Percentiles rank a stretch among this genome's conserved stretches.
These are phyloP conservation scores for Elachura formosa DNA, from an alignment of 2,113 vertebrate genomes.

Conservation along the genomic window DNA sequence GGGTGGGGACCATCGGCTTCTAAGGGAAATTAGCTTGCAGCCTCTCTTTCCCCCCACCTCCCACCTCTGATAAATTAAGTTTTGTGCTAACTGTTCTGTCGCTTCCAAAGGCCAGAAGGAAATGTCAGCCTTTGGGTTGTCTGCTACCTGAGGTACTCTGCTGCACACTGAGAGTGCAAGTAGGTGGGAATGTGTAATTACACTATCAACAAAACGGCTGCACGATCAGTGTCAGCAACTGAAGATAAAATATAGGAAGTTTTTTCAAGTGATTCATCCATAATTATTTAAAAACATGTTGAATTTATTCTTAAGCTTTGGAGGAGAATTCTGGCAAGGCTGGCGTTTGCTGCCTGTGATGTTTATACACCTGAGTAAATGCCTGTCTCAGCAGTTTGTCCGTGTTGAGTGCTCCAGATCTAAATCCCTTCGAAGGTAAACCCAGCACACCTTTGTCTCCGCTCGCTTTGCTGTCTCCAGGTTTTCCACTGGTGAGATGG, in stretches of 20 bases:
- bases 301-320: slow-evolving; percentile 45
- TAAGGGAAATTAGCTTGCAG: neutral
- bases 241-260: slow-evolving; percentile 22
- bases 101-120: neutral
- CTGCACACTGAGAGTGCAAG: neutral
- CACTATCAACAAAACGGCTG: neutral
- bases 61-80: neutral
- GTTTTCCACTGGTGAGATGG: neutral
- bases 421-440: slow-evolving; percentile 49
- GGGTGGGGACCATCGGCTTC: slow-evolving; percentile 43
- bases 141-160: neutral
- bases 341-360: neutral
- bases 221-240: neutral
- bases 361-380: slow-evolving; percentile 52
- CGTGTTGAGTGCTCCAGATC: neutral
- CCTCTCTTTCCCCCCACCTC: neutral
- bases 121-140: neutral
- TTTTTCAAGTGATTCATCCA: slow-evolving; percentile 31
- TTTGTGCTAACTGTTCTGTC: slow-evolving; percentile 28
- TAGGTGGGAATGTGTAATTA: neutral
- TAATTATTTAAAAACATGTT: slow-evolving; percentile 40
- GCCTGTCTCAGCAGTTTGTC: slow-evolving; percentile 52
- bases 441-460: slow-evolving; percentile 16
- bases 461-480: neutral
- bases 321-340: slow-evolving; percentile 12